Evolutionary conservation across 2,113 vertebrate genomes (phyloP).

Genomic region (Pelobates fuscus): DNA sequence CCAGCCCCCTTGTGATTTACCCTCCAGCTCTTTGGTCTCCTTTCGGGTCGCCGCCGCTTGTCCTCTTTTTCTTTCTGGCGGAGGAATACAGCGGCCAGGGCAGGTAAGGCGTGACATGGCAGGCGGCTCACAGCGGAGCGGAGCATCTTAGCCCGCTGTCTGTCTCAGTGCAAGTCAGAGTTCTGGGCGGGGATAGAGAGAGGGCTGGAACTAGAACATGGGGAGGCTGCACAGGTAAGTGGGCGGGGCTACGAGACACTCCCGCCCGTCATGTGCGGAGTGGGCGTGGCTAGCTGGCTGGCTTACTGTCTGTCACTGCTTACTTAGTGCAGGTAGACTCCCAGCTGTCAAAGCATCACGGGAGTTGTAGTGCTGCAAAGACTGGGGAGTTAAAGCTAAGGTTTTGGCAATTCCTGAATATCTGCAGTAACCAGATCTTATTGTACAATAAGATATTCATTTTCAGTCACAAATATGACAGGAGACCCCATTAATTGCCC

Average conservation of each 20-base stretch:
- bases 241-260: background rate
- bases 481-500: no score
- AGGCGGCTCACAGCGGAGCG: slow-evolving; percentile 52
- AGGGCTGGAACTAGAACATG: no score
- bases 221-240: background rate
- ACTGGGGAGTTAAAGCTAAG: no score
- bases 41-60: background rate
- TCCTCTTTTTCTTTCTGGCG: slow-evolving; percentile 48
- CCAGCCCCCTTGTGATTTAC: background rate
- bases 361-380: no score
- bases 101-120: slow-evolving; percentile 56
- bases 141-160: slow-evolving; percentile 55
- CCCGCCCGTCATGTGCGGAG: background rate
- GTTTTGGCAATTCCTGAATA: no score
- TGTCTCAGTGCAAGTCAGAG: background rate
- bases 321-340: no score
- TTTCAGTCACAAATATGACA: no score
- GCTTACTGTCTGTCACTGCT: no score
- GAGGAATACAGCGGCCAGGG: slow-evolving; percentile 61
- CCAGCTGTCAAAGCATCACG: no score
- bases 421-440: no score
- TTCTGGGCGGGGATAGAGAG: background rate
- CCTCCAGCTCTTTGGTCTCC: slow-evolving; percentile 20
- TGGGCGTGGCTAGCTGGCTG: background rate
- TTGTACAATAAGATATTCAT: no score